Evolutionary conservation across 2,797 vertebrate species (phyloP), one percentile per base, ranked within the genome.

Genomic region (Hipposideros larvatus): DNA sequence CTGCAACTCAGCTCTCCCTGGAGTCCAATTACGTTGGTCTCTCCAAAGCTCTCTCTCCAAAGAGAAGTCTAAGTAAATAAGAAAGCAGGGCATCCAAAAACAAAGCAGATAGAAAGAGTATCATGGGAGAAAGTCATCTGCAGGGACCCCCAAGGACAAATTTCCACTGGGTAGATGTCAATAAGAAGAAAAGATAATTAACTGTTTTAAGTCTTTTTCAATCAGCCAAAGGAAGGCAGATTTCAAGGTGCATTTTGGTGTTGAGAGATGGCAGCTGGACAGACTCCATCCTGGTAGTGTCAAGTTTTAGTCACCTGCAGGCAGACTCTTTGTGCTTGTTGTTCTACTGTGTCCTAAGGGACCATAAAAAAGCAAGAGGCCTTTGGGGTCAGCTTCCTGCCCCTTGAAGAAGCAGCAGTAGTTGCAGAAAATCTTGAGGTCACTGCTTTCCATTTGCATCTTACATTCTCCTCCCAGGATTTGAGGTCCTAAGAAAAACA

Each of bases 1-100:
- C 53, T 51, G n/a, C 37, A 68, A 59, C 11, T 83, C 48, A 28
- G 28, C 46, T 90, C 63, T 94, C 97, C 87, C 87, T 63, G 34
- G 93, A 93, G 96, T 61, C 90, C 63, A 77, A 91, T 98, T 97
- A 97, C 73, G 93, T 91, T 87, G 68, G n/a, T 73, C 96, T 93
- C 77, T 87, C 75, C n/a, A 19, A 87, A 83, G 73, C 70, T 28
- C 0, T 83, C 74, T 95, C 93, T 85, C 91, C 65, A 43, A 87
- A 75, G 89, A 95, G 59, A 88, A 37, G 48, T 55, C 26, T 24
- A 78, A 95, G 28, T 66, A 14, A 75, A 53, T 16, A 63, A 93
- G 83, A 73, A 63, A 80, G 43, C n/a, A 84, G 51, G 86, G 51
- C 15, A 3, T 66, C 61, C 11, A 61, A 66, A 84, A 89, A 74